phyloP scores from a whole-genome alignment of 92 coral and sea anemone species.

The Phymanthus crucifer region DNA sequence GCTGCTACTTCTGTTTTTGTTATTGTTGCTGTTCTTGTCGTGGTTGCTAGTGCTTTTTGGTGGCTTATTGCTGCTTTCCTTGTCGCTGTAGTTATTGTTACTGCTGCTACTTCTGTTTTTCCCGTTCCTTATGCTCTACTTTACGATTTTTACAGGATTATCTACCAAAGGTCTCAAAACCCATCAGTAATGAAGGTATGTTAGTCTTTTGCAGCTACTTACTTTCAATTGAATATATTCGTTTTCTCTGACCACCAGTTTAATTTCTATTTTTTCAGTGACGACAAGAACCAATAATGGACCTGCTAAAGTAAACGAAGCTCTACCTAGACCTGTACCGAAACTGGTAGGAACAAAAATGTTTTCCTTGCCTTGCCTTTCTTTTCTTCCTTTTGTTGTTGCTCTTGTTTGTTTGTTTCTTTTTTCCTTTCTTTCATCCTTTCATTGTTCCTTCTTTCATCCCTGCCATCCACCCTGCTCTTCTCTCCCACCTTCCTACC shows the following conservation, averaged over 20 bases:
- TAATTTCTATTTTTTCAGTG: not conserved
- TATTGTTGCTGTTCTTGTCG: not conserved
- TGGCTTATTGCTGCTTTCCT: not conserved
- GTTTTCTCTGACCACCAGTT: not conserved
- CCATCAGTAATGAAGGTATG: constrained; percentile 7
- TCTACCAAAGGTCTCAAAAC: constrained; percentile 7
- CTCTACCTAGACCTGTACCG: constrained; percentile 80
- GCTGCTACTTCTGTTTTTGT: not conserved
- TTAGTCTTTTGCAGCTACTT: not conserved
- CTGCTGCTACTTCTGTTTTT: not conserved
- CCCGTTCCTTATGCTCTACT: not conserved
- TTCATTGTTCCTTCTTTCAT: too few relatives aligned
- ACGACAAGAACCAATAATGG: constrained; percentile 11
- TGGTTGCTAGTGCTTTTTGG: constrained; percentile 10
- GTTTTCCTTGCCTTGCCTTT: not conserved
- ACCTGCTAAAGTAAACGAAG: constrained; percentile 57
- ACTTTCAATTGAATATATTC: not conserved
- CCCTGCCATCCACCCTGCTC: too few relatives aligned
- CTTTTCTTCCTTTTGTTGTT: too few relatives aligned
- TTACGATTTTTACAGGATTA: constrained; percentile 25
- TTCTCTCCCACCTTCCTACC: too few relatives aligned
- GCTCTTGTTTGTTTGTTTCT: too few relatives aligned
- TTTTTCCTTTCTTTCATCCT: too few relatives aligned
- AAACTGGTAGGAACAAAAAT: constrained; percentile 60
- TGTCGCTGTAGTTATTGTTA: not conserved